These are phyloP conservation scores for Apomyelois bistriatella DNA, from an alignment of 2,888 invertebrate species.

Conservation along the genomic window DNA sequence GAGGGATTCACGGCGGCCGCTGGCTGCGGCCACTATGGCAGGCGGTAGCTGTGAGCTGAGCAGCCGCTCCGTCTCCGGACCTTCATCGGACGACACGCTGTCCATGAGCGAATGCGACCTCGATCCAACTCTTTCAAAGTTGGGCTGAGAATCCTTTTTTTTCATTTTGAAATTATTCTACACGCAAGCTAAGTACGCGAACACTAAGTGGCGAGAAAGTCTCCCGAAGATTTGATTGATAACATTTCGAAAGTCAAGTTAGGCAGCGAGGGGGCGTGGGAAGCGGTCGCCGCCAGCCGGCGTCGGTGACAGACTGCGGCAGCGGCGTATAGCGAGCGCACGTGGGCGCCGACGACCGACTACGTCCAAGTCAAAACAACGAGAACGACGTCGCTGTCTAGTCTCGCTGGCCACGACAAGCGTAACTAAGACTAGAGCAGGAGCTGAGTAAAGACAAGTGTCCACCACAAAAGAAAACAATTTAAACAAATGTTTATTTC, in stretches of 20 bases:
- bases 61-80: slow-evolving; percentile 66
- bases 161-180: slow-evolving; percentile 51
- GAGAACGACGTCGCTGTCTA: slow-evolving; percentile 11
- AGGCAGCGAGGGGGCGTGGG: slow-evolving; percentile 25
- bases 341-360: slow-evolving; percentile 44
- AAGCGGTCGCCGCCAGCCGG: slow-evolving; percentile 44
- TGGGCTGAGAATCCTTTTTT: slow-evolving; percentile 52
- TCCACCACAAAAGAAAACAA: no score
- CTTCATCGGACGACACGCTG: slow-evolving; percentile 70
- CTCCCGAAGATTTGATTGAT: slow-evolving; percentile 32
- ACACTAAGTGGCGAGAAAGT: slow-evolving; percentile 29
- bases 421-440: neutral
- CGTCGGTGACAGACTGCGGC: slow-evolving; percentile 61
- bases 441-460: neutral
- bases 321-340: slow-evolving; percentile 44
- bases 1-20: slow-evolving; percentile 59
- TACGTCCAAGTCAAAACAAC: slow-evolving; percentile 46
- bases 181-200: slow-evolving; percentile 36
- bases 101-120: slow-evolving; percentile 60
- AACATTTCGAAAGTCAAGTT: slow-evolving; percentile 49
- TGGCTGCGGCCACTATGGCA: slow-evolving; percentile 46
- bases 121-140: slow-evolving; percentile 45
- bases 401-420: neutral
- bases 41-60: slow-evolving; percentile 51
- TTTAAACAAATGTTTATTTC: no score